Evolutionary conservation across 2,888 invertebrate genomes (phyloP).

Genomic region (Phania funesta): DNA sequence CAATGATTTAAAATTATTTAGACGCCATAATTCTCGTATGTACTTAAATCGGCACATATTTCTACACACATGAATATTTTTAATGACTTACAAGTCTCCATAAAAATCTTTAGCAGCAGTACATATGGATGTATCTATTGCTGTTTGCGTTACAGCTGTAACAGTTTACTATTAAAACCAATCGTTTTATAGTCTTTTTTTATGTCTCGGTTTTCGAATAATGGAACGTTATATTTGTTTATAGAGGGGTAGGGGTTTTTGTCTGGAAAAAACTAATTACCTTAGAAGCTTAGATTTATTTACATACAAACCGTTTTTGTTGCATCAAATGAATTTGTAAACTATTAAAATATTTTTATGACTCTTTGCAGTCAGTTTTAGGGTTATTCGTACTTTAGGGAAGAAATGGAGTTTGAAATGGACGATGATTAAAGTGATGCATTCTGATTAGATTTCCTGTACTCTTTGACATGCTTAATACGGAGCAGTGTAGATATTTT

Average conservation of each 20-base stretch:
- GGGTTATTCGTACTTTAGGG: not conserved
- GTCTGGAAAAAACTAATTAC: slow-evolving; percentile 54
- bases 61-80: slow-evolving; percentile 23
- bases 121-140: not conserved
- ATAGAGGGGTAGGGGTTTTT: not conserved
- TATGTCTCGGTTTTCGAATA: slow-evolving; percentile 36
- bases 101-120: slow-evolving; percentile 42
- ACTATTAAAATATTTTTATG: slow-evolving; percentile 43
- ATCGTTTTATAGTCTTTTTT: slow-evolving; percentile 53
- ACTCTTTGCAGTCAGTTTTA: not conserved
- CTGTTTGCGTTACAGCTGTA: not conserved
- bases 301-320: slow-evolving; percentile 30
- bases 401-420: not conserved
- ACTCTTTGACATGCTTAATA: not conserved
- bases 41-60: not conserved
- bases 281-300: slow-evolving; percentile 46
- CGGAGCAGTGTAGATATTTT: not conserved
- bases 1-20: slow-evolving; percentile 39
- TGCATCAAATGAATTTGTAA: slow-evolving; percentile 42
- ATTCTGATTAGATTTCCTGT: not conserved
- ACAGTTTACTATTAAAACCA: slow-evolving; percentile 33
- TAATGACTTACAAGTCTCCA: slow-evolving; percentile 63
- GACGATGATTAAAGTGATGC: not conserved
- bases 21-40: slow-evolving; percentile 37
- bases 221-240: not conserved